Percentiles rank a stretch among this genome's conserved stretches.
These are phyloP conservation scores for Congeria kusceri DNA, from an alignment of 2,888 invertebrate species.

Conservation along the genomic window DNA sequence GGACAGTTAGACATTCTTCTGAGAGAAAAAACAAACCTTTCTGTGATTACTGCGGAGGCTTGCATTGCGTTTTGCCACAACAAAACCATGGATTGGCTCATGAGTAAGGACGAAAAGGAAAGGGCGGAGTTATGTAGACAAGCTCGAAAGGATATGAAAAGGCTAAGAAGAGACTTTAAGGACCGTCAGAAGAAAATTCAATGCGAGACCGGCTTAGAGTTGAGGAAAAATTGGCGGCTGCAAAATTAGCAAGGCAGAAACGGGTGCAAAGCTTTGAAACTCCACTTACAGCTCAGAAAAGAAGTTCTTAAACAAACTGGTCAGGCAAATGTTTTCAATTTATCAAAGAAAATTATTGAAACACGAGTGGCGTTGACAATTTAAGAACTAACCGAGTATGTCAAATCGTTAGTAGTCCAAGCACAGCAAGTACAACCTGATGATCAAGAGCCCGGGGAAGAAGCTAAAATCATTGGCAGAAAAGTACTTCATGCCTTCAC, in stretches of 20 bases:
- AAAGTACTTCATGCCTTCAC: not conserved
- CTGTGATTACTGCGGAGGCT: slow-evolving; percentile 4
- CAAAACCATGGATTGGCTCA: not conserved
- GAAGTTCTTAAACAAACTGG: slow-evolving; percentile 2
- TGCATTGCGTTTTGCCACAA: slow-evolving; percentile 8
- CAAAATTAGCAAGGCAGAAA: not conserved
- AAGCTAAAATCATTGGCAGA: not conserved
- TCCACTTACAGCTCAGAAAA: not conserved
- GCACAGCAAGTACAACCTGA: not conserved
- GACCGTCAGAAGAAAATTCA: not conserved
- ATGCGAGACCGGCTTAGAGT: not conserved
- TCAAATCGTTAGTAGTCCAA: not conserved
- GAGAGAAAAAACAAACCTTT: not conserved
- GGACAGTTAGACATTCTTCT: too few species aligned
- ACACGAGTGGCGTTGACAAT: not conserved
- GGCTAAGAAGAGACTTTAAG: not conserved
- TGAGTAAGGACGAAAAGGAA: not conserved
- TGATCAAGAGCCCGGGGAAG: slow-evolving; percentile 1
- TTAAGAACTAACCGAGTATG: not conserved
- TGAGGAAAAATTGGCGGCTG: not conserved
- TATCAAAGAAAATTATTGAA: not conserved
- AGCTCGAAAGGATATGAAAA: not conserved
- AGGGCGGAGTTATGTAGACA: not conserved
- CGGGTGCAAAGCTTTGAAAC: not conserved
- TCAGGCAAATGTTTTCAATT: not conserved